Base-by-base conservation (phyloP, 2,797 vertebrate genomes). In the Bufotes viridis region DNA sequence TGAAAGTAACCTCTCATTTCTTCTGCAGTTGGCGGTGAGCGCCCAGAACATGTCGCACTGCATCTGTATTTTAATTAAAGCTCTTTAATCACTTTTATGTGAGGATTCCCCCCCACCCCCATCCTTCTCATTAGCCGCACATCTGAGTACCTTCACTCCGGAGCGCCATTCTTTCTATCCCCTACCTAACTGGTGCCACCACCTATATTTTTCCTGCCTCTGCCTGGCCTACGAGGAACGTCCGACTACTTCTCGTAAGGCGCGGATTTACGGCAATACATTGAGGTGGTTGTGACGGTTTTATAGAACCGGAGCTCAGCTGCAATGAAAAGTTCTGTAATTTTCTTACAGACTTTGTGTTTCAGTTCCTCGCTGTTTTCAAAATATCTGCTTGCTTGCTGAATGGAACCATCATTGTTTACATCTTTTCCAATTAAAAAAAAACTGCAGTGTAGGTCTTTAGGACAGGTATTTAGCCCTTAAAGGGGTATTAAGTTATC, bases 21-120 rank as follows among this genome's bases (percentile, higher is more conserved):
- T 74, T 26, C 67, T 34, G 13, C 67, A 29, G 67, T 29, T 70
- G 34, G 29, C 26, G 13, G 67, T 22, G 24, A 70, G 69, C 34
- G 70, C 34, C 70, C 8, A 0, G 67, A 29, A 29, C 69, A 34
- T 34, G 70, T 42, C 70, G 6, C 49, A 17, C 70, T 74, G 70
- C 70, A 74, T 49, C 70, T 74, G 70, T 74, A 74, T 74, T 74
- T 74, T 74, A 74, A 74, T 74, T 74, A 42, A 42, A 74, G 34
- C 29, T 42, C 29, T 74, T 74, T 74, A 74, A 74, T 74, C 70
- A 74, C 34, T 74, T 74, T 74, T 74, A 74, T 42, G 24, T 9
- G 1, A 10, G 34, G 70, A 49, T 34, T n/a, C n/a, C n/a, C 29
- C 29, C 42, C 42, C 34, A 34, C 70, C 1, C 20, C 29, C 29